Conservation (phyloP, 2,797 vertebrate genomes). For the Ispidina lecontei region DNA sequence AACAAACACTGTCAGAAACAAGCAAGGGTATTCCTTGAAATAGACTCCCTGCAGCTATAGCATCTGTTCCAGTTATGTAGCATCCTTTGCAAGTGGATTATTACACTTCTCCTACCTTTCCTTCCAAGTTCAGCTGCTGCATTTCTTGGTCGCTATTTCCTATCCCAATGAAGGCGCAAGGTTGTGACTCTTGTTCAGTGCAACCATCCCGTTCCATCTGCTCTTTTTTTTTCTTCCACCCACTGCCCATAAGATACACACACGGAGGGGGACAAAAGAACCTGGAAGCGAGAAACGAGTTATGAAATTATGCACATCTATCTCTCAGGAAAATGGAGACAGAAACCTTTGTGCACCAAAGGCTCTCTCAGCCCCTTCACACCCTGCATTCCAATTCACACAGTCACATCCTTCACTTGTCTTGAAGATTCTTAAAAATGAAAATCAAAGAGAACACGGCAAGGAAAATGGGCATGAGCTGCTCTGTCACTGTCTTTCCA, state of each 20-base stretch:
- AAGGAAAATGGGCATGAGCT: neutral
- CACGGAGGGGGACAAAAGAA: slow-evolving; percentile 98
- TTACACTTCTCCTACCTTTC: slow-evolving; percentile 86
- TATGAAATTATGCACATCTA: neutral
- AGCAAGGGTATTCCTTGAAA: neutral
- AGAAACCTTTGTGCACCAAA: neutral
- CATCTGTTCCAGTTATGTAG: neutral
- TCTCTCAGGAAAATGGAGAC: neutral
- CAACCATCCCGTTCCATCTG: slow-evolving; percentile 98
- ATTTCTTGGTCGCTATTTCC: slow-evolving; percentile 99
- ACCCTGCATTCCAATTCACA: neutral
- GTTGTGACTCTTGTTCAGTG: slow-evolving; percentile 96
- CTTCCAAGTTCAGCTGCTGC: slow-evolving; percentile 98
- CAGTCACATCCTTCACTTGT: fast-evolving
- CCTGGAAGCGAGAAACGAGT: slow-evolving; percentile 74
- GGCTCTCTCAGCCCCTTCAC: neutral
- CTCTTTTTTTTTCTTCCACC: slow-evolving; percentile 99
- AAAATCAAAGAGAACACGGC: neutral
- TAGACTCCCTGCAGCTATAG: neutral
- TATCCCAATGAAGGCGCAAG: slow-evolving; percentile 98
- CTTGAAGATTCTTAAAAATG: neutral
- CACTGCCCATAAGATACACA: slow-evolving; percentile 98
- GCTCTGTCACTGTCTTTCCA: neutral
- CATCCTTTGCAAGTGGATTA: neutral
- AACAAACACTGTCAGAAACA: neutral